These are phyloP conservation scores for Drosophila teissieri DNA, from an alignment of 1,140 invertebrate genomes.

Conservation along the genomic window DNA sequence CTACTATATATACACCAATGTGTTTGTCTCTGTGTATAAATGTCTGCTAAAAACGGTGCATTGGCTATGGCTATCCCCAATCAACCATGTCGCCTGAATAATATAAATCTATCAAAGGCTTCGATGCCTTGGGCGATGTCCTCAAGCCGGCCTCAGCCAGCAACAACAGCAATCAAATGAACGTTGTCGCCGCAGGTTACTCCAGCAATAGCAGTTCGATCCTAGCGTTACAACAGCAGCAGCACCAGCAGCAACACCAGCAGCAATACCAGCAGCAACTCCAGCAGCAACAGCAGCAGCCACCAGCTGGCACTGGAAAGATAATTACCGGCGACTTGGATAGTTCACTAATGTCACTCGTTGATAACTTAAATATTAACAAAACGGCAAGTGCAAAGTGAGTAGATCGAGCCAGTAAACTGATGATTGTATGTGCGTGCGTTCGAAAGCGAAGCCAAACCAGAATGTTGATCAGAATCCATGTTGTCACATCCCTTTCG, in stretches of 20 bases:
- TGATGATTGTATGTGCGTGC: conserved; percentile 45
- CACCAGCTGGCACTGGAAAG: conserved; percentile 86
- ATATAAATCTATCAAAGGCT: conserved; percentile 85
- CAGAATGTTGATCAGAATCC: conserved; percentile 16
- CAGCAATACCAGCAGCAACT: conserved; percentile 75
- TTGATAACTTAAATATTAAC: conserved; percentile 96
- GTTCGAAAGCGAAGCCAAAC: conserved; percentile 37
- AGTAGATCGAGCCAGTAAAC: conserved; percentile 80
- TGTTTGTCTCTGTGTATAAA: conserved; percentile 78
- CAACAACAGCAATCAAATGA: conserved; percentile 82
- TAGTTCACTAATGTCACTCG: conserved; percentile 94
- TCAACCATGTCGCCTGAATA: conserved; percentile 41
- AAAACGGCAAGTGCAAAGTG: conserved; percentile 90
- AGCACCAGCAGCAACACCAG: conserved; percentile 83
- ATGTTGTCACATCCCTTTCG: conserved; percentile 23
- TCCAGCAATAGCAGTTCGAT: conserved; percentile 76
- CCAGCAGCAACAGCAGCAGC: conserved; percentile 85
- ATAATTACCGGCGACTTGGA: conserved; percentile 96
- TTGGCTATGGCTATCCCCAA: conserved; percentile 64
- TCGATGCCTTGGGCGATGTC: conserved; percentile 90
- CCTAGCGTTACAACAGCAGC: conserved; percentile 75
- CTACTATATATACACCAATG: conserved; percentile 58
- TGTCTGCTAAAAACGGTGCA: conserved; percentile 71
- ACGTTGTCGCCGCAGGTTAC: conserved; percentile 81
- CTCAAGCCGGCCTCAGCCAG: conserved; percentile 86